Conservation (phyloP, 2,888 invertebrate species). For the Pammene aurita region DNA sequence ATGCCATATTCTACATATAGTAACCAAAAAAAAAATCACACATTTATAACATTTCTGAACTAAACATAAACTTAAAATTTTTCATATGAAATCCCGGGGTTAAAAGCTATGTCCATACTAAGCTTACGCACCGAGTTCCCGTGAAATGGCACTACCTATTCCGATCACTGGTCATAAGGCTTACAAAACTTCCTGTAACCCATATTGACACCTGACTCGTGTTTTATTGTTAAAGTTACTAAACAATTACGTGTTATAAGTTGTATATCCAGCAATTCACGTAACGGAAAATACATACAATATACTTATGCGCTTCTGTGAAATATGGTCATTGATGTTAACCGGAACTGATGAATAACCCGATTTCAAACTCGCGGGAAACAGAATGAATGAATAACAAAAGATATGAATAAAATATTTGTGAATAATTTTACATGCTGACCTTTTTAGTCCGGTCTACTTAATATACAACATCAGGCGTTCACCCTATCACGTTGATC, state of each 20-base stretch:
- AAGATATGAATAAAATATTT: constrained; percentile 15
- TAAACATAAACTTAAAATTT: too few relatives aligned
- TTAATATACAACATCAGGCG: not conserved
- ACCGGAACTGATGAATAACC: constrained; percentile 19
- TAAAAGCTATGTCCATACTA: too few relatives aligned
- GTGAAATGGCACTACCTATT: too few relatives aligned
- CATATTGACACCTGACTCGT: constrained; percentile 2
- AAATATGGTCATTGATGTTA: constrained; percentile 21
- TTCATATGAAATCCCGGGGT: too few relatives aligned
- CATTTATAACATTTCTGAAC: too few relatives aligned
- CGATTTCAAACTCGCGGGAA: constrained; percentile 14
- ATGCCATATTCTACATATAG: too few relatives aligned
- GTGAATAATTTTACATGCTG: constrained; percentile 8
- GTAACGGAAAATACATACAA: not conserved
- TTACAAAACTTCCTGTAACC: constrained; percentile 9
- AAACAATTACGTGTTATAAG: constrained; percentile 1
- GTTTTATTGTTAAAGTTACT: constrained; percentile 2
- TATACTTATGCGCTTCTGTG: constrained; percentile 1
- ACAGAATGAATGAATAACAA: constrained; percentile 24
- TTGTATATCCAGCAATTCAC: too few relatives aligned
- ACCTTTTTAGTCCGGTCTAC: constrained; percentile 12
- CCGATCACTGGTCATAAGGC: too few relatives aligned
- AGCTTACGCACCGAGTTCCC: too few relatives aligned
- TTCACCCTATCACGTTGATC: not conserved
- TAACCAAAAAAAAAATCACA: too few relatives aligned